phyloP scores from a whole-genome alignment of 2,888 invertebrate species.

The Ectobius pallidus region DNA sequence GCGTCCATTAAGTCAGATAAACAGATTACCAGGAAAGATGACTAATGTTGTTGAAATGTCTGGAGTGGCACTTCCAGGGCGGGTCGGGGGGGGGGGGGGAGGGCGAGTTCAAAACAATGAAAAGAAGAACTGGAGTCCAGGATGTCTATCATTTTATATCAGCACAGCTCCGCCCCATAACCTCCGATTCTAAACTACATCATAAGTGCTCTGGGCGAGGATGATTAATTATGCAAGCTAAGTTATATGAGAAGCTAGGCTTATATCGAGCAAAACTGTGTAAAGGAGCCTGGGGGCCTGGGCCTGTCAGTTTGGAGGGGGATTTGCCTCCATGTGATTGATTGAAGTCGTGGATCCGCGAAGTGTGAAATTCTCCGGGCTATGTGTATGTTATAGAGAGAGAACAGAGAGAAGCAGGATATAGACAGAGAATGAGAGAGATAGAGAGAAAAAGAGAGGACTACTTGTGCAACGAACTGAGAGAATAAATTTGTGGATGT shows the following conservation, averaged over 20 bases:
- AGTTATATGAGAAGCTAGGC: conserved; percentile 9
- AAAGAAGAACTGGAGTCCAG: too few species aligned
- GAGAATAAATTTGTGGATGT: background rate
- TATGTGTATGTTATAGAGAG: background rate
- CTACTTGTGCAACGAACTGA: background rate
- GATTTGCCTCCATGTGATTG: conserved; percentile 24
- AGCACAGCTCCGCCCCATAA: background rate
- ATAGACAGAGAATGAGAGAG: background rate
- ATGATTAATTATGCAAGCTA: conserved; percentile 35
- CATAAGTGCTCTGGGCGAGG: conserved; percentile 16
- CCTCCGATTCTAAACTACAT: background rate
- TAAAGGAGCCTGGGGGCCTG: background rate
- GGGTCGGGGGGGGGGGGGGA: background rate
- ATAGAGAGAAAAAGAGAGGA: background rate
- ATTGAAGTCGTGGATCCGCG: conserved; percentile 32
- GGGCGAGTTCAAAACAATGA: too few species aligned
- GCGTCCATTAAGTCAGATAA: too few species aligned
- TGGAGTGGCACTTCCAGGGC: too few species aligned
- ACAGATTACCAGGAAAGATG: too few species aligned
- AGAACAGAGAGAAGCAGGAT: background rate
- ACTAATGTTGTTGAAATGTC: too few species aligned
- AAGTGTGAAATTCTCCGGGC: conserved; percentile 31
- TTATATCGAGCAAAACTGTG: background rate
- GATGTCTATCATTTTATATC: background rate
- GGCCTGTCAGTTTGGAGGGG: background rate